Conservation (phyloP, 2,888 invertebrate species). For the Pterostichus niger region DNA sequence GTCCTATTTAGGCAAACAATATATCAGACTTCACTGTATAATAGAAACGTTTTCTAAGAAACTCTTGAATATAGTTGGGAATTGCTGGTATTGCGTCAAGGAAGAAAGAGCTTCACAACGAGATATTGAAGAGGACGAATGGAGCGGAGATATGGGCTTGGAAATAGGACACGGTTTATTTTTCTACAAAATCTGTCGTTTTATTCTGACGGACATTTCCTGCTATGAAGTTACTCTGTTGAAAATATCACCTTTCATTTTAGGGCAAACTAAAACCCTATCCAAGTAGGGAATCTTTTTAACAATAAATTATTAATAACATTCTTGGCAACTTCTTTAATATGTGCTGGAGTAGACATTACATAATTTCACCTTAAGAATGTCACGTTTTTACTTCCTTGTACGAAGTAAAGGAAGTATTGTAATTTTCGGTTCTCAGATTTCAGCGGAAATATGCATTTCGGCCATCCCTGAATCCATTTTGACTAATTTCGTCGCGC, state of each 20-base stretch:
- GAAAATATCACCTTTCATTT: not conserved
- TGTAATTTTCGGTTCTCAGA: too few relatives aligned
- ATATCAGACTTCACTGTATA: slow-evolving; percentile 46
- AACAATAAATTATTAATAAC: too few relatives aligned
- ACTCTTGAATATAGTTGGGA: slow-evolving; percentile 39
- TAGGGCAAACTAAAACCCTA: too few relatives aligned
- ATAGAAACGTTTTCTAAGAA: slow-evolving; percentile 29
- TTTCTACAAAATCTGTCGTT: not conserved
- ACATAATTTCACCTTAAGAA: too few relatives aligned
- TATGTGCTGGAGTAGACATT: too few relatives aligned
- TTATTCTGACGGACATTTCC: not conserved
- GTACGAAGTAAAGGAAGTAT: too few relatives aligned
- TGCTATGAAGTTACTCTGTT: slow-evolving; percentile 1
- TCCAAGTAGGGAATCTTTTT: too few relatives aligned
- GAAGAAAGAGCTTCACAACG: not conserved
- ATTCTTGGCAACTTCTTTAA: too few relatives aligned
- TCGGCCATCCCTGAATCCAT: too few relatives aligned
- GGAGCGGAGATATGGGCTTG: slow-evolving; percentile 1
- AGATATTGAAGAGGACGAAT: slow-evolving; percentile 15
- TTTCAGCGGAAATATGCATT: too few relatives aligned
- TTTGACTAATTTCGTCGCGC: too few relatives aligned
- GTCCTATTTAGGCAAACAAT: slow-evolving; percentile 54
- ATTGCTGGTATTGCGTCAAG: slow-evolving; percentile 23
- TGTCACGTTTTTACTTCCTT: too few relatives aligned
- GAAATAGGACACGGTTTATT: slow-evolving; percentile 19